phyloP scores from a whole-genome alignment of 2,888 invertebrate species.

The Tenthredo scrophulariae region DNA sequence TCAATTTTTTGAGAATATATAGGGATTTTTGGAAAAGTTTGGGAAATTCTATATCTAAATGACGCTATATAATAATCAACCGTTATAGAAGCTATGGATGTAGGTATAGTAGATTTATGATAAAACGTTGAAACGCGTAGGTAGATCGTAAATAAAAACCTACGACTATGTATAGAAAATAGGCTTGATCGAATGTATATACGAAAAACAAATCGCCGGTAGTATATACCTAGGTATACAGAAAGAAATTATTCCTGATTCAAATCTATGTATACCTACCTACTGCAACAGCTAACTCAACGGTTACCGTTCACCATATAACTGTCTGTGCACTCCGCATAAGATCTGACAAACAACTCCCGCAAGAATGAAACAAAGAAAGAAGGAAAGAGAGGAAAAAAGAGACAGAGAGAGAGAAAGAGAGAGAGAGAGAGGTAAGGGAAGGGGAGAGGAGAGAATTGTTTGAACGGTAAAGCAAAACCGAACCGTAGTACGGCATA shows the following conservation, averaged over 20 bases:
- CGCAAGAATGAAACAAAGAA: background rate
- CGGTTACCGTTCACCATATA: background rate
- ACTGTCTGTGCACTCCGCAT: background rate
- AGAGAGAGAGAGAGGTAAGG: background rate
- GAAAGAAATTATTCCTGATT: slow-evolving; percentile 15
- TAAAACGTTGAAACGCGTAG: background rate
- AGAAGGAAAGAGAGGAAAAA: background rate
- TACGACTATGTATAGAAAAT: background rate
- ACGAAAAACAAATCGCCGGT: background rate
- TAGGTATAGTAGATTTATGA: background rate
- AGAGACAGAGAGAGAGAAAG: background rate
- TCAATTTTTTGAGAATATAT: background rate
- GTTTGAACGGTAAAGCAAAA: background rate
- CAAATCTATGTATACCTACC: background rate
- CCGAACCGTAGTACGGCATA: background rate
- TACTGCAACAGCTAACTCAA: background rate
- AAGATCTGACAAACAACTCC: slow-evolving; percentile 15
- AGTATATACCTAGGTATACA: background rate
- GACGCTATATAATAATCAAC: background rate
- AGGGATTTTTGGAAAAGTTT: background rate
- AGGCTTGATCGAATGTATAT: background rate
- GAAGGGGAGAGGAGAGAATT: background rate
- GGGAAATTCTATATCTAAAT: background rate
- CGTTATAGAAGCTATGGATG: background rate
- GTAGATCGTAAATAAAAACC: slow-evolving; percentile 19